Percentiles rank a stretch among this genome's conserved stretches.
phyloP scores from a whole-genome alignment of 1,140 invertebrate genomes.

The Heliconius eleuchia region DNA sequence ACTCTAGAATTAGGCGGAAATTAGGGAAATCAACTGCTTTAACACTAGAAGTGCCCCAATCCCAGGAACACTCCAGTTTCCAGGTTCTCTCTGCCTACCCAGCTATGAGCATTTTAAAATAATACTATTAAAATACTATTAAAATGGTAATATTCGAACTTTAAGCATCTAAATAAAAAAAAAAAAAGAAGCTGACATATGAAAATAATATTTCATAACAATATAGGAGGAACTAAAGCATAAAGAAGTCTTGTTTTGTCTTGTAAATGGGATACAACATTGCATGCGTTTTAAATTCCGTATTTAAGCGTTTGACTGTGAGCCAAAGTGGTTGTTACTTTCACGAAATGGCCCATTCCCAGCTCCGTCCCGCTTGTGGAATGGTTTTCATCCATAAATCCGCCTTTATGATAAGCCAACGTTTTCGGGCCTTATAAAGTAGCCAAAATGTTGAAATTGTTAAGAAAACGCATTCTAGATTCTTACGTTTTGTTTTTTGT shows the following conservation, averaged over 20 bases:
- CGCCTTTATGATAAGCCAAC: conserved; percentile 22
- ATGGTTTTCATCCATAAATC: conserved; percentile 26
- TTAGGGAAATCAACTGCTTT: too few relatives aligned
- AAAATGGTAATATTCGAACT: too few relatives aligned
- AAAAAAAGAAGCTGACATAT: not conserved
- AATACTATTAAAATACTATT: too few relatives aligned
- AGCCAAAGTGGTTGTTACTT: conserved; percentile 30
- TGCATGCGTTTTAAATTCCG: conserved; percentile 18
- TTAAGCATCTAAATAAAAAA: too few relatives aligned
- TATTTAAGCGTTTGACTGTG: conserved; percentile 23
- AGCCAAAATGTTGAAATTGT: not conserved
- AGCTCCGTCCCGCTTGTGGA: conserved; percentile 17
- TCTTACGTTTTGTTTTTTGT: too few relatives aligned
- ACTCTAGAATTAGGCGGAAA: too few relatives aligned
- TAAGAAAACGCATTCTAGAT: too few relatives aligned
- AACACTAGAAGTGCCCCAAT: too few relatives aligned
- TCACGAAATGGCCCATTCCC: conserved; percentile 28
- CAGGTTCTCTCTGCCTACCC: not conserved
- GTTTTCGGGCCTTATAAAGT: conserved; percentile 4
- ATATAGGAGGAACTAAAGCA: not conserved
- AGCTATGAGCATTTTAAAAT: not conserved
- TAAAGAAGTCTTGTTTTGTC: not conserved
- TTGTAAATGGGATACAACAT: conserved; percentile 18
- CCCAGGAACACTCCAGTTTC: too few relatives aligned
- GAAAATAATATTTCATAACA: not conserved